Percentiles rank a stretch among this genome's conserved stretches.
phyloP scores from a whole-genome alignment of 2,888 invertebrate genomes.

The Xiphydria camelus region DNA sequence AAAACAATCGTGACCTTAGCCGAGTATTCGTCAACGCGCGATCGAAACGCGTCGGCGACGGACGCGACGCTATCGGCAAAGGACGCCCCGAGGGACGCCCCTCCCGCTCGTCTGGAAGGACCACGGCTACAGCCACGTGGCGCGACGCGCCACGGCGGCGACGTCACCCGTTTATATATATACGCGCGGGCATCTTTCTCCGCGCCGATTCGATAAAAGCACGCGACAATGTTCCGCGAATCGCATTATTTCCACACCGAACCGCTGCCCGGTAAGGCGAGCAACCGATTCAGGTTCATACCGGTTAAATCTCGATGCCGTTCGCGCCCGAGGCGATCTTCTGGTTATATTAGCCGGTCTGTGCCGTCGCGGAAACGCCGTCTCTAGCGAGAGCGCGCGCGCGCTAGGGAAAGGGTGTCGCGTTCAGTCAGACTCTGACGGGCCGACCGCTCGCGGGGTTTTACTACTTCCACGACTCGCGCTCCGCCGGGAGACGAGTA shows the following conservation, averaged over 20 bases:
- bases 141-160: no score
- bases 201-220: no score
- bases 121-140: neutral
- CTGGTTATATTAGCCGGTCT: no score
- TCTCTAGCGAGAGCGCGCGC: no score
- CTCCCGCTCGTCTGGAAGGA: no score
- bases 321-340: conserved; percentile 31
- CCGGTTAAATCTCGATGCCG: conserved; percentile 50
- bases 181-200: no score
- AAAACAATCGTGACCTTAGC: conserved; percentile 30
- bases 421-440: conserved; percentile 18
- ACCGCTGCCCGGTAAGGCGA: conserved; percentile 34
- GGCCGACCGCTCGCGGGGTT: neutral
- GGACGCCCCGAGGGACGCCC: no score
- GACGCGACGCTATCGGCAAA: neutral
- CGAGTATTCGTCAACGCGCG: neutral
- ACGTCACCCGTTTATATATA: neutral
- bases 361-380: no score
- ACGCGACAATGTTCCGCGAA: neutral
- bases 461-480: no score
- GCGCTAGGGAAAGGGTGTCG: no score
- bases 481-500: no score
- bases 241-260: neutral
- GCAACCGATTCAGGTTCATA: conserved; percentile 44
- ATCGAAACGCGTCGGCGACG: neutral